Evolutionary conservation across 2,113 vertebrate genomes (phyloP).

Genomic region (Parus major): DNA sequence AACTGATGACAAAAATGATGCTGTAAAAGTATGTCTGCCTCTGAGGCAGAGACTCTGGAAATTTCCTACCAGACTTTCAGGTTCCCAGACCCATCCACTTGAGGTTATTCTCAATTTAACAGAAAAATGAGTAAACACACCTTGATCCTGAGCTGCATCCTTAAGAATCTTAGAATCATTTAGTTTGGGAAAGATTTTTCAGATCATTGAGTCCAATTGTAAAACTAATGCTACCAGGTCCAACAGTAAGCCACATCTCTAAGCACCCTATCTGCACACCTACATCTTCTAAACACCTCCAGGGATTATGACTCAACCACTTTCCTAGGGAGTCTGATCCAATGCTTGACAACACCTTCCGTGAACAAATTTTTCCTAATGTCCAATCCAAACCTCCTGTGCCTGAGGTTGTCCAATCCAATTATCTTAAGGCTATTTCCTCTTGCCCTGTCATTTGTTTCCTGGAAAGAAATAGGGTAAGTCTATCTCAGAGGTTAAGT

Average conservation of each 20-base stretch:
- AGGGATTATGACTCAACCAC: not conserved
- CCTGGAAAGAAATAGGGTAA: not conserved
- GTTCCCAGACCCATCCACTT: not conserved
- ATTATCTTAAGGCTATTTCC: not conserved
- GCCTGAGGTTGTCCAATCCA: no score
- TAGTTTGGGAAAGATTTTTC: not conserved
- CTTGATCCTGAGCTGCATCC: not conserved
- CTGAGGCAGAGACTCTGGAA: not conserved
- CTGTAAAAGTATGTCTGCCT: fast-evolving
- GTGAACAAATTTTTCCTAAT: not conserved
- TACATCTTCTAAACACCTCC: not conserved
- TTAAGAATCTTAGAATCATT: not conserved
- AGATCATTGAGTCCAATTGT: fast-evolving
- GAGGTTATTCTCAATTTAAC: not conserved
- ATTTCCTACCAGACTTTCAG: not conserved
- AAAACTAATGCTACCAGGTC: not conserved
- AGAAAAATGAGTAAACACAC: not conserved
- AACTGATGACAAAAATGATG: not conserved
- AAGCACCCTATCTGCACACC: not conserved
- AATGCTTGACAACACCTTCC: not conserved
- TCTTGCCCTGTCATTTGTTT: not conserved
- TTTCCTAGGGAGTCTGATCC: not conserved
- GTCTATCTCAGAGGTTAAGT: not conserved
- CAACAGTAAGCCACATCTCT: not conserved
- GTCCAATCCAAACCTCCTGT: not conserved